Evolutionary conservation across 2,797 vertebrate species (phyloP), one percentile per base, ranked within the genome.

Genomic region (Hypotaenidia philippensis): DNA sequence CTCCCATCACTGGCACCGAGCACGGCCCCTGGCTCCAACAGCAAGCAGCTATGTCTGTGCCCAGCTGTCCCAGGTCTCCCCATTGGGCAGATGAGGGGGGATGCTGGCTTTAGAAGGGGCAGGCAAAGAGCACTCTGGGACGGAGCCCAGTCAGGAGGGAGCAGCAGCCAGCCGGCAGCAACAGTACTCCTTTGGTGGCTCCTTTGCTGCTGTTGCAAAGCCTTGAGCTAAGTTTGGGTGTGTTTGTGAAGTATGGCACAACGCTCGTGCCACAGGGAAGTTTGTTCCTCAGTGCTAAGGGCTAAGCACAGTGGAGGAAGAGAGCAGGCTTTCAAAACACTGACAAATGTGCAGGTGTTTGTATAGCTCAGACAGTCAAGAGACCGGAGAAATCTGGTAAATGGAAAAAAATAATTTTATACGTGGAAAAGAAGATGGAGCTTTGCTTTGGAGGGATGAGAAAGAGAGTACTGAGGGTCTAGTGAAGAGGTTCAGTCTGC

Each of bases 361-460:
- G 20, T 82, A 60, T 76, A 60, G 86, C 83, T 92, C 55, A 63
- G 50, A 34, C 78, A 76, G 53, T 19, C 5, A 3, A 69, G 79
- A 83, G 86, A 75, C 27, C 56, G 56, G 19, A 49, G 65, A 41
- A 81, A 34, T 45, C 44, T 55, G 32, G 18, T 25, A 25, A 79
- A 34, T 32, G 17, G 59, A 81, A 88, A 55, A 26, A 57, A 36
- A 5, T 47, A 2, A 29, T 70, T 87, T 89, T 60, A 17, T 68
- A 0, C 27, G 29, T 68, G 57, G 34, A 61, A 69, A 19, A 87
- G 50, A 84, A 63, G n/a, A 26, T 27, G 2, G 44, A 90, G 63
- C 40, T 20, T 63, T 84, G 50, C 79, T 92, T 88, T 91, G 81
- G 68, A 91, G 87, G 72, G 59, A 41, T 88, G 59, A 91, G 69